Percentiles rank a stretch among this genome's conserved stretches.
These are phyloP conservation scores for Apantesis nais DNA, from an alignment of 2,888 invertebrate species.

Conservation along the genomic window DNA sequence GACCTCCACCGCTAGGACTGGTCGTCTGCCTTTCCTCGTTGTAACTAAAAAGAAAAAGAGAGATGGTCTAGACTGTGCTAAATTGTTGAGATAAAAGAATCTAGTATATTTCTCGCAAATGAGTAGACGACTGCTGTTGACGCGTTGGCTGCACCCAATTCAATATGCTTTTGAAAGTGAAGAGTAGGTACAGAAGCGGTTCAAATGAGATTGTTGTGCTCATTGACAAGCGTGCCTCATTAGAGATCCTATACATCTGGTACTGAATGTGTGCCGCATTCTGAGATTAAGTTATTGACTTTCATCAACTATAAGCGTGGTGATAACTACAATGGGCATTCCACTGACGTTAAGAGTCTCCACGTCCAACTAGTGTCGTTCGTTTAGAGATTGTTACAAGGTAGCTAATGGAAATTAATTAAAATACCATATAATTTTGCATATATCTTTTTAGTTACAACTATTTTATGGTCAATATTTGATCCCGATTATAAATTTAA, in stretches of 20 bases:
- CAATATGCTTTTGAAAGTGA: conserved; percentile 62
- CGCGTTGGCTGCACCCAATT: conserved; percentile 37
- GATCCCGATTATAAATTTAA: neutral
- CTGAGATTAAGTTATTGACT: conserved; percentile 57
- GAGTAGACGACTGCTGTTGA: conserved; percentile 59
- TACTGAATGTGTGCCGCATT: conserved; percentile 44
- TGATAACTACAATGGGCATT: conserved; percentile 51
- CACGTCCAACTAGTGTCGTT: conserved; percentile 48
- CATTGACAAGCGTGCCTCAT: conserved; percentile 69
- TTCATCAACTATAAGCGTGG: conserved; percentile 49
- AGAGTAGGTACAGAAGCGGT: conserved; percentile 54
- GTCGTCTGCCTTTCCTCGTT: conserved; percentile 76
- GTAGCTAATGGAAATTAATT: neutral
- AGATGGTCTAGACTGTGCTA: conserved; percentile 71
- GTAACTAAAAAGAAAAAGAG: conserved; percentile 80
- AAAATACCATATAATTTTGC: neutral
- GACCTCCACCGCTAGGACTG: conserved; percentile 69
- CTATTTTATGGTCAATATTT: neutral
- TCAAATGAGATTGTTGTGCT: conserved; percentile 57
- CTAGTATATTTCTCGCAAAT: conserved; percentile 68
- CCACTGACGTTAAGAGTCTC: conserved; percentile 39
- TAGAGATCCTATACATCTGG: conserved; percentile 60
- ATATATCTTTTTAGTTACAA: neutral
- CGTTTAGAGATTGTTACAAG: neutral
- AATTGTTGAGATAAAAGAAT: conserved; percentile 67